phyloP scores from a whole-genome alignment of 1,140 invertebrate genomes.

The Brachionus rotundiformis region DNA sequence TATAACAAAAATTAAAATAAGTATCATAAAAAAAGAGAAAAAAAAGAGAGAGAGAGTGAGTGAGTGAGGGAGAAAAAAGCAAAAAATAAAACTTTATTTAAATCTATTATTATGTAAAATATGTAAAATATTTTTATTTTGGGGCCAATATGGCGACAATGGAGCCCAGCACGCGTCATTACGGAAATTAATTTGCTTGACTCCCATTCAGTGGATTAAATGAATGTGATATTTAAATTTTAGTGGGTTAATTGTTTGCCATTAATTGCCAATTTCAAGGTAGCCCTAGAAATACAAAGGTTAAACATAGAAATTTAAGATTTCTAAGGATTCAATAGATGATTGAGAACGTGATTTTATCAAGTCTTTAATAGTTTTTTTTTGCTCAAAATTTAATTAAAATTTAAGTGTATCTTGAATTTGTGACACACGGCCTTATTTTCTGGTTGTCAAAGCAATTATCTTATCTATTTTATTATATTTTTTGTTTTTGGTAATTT shows the following conservation, averaged over 20 bases:
- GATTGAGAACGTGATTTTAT: background rate
- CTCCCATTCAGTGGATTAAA: background rate
- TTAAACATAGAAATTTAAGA: constrained; percentile 21
- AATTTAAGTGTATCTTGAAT: background rate
- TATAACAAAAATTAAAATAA: background rate
- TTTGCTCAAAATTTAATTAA: background rate
- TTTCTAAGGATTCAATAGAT: background rate
- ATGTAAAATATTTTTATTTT: background rate
- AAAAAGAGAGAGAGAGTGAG: background rate
- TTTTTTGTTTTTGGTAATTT: background rate
- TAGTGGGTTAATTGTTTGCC: background rate
- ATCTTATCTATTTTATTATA: background rate
- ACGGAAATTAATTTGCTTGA: background rate
- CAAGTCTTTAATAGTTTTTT: background rate
- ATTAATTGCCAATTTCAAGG: background rate
- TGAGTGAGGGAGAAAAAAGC: background rate
- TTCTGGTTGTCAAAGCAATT: background rate
- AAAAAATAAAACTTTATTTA: background rate
- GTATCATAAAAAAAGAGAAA: background rate
- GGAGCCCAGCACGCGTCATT: background rate
- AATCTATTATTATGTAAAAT: constrained; percentile 17
- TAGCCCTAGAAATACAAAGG: background rate
- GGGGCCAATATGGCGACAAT: background rate
- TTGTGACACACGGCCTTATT: background rate
- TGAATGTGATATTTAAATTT: constrained; percentile 2